Evolutionary conservation across 1,140 invertebrate species (phyloP).

Genomic region (Sycophaga agraensis): DNA sequence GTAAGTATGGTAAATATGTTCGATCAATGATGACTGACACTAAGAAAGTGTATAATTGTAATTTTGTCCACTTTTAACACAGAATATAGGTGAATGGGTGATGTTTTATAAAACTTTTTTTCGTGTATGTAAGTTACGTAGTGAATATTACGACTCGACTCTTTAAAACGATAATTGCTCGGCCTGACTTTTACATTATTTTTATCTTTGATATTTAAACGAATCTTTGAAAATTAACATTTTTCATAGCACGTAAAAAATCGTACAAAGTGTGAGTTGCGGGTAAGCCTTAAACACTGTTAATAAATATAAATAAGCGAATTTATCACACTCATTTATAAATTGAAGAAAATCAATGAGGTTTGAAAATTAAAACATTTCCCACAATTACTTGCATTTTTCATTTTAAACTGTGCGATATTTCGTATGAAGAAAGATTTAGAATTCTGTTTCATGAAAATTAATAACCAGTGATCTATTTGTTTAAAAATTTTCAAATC

Average conservation of each 20-base stretch:
- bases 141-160: background rate
- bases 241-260: conserved; percentile 10
- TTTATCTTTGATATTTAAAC: background rate
- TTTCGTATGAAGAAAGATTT: no score
- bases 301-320: conserved; percentile 21
- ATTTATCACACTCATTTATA: conserved; percentile 14
- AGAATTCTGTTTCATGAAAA: no score
- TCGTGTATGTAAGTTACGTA: background rate
- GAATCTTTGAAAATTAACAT: conserved; percentile 2
- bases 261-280: conserved; percentile 26
- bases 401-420: no score
- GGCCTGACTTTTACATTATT: background rate
- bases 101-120: conserved; percentile 13
- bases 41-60: background rate
- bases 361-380: conserved; percentile 13
- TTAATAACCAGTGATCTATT: background rate
- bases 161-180: conserved; percentile 6
- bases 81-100: conserved; percentile 18
- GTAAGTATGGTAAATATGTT: conserved; percentile 50
- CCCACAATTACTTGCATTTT: no score
- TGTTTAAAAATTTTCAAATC: conserved; percentile 29
- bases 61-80: conserved; percentile 4
- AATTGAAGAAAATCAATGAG: background rate
- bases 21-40: conserved; percentile 2
- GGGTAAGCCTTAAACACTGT: conserved; percentile 27